Base-by-base conservation (phyloP, 2,113 vertebrate species). In the Australoheros scitulus region DNA sequence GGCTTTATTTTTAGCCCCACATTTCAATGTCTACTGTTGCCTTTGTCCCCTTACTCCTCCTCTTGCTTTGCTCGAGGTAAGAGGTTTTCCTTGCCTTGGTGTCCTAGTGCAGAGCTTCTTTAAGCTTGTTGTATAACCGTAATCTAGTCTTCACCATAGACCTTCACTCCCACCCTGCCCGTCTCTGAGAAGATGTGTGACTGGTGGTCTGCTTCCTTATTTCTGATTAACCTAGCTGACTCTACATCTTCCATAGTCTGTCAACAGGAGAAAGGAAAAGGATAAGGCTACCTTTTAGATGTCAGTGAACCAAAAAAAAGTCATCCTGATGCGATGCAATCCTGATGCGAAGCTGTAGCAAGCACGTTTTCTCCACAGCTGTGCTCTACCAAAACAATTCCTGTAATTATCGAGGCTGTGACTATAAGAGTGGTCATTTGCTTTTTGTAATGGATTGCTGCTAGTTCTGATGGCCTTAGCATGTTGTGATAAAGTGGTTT, bases 51-150 rank as follows among this genome's bases (percentile, higher is more conserved):
- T 68, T 43, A 38, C 10, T 70, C 1, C 24, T 55, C 36, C 24
- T 24, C 22, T 50, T 55, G 70, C 70, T 61, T 29, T 61, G 38
- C 47, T 72, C 17, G 3, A 61, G 68, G 34, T 89, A 81, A 90
- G 68, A 84, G 79, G 34, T 83, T 81, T 82, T 79, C 60, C 74
- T 81, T 57, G 18, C 47, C 81, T 80, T 61, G 17, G 70, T 2
- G 22, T 83, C 79, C 50, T 11, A 18, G 63, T 64, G 8, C 61
- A 65, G 32, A 32, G 18, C 41, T 81, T 34, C 43, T 68, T 82
- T 84, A 87, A 93, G 82, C 82, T 72, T 55, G 57, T 88, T 85
- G 83, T 88, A 57, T 89, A 91, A 87, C 72, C 50, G 52, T 88
- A 90, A 88, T 86, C 86, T 91, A 87, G 63, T 84, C 75, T 41